Evolutionary conservation across 2,797 vertebrate species (phyloP).

Genomic region (Glossophaga mutica): DNA sequence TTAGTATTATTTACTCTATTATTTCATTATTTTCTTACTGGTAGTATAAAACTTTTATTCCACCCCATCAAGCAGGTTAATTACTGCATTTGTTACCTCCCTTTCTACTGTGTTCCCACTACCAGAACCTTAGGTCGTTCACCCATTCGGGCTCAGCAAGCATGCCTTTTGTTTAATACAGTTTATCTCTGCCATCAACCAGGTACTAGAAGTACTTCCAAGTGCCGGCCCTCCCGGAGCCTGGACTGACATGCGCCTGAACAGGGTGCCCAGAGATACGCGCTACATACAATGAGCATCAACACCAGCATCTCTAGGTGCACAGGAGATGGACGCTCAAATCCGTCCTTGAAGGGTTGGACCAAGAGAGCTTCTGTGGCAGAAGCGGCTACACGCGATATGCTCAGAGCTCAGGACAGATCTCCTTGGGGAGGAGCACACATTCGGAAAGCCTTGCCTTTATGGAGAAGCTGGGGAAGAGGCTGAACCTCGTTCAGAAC

Average conservation of each 20-base stretch:
- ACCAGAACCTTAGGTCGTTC: not conserved
- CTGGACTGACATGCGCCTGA: not conserved
- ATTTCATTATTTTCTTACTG: not conserved
- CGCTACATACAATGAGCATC: not conserved
- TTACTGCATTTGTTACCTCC: not conserved
- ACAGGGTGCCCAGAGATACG: not conserved
- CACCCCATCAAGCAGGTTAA: not conserved
- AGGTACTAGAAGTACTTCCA: not conserved
- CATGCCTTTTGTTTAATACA: not conserved
- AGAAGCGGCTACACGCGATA: not conserved
- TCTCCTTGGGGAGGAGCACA: not conserved
- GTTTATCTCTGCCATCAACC: not conserved
- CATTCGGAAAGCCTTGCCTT: not conserved
- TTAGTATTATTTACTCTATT: not conserved
- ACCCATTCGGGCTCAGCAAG: not conserved
- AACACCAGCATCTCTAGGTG: not conserved
- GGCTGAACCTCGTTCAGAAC: not conserved
- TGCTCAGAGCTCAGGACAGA: not conserved
- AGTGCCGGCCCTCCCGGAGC: not conserved
- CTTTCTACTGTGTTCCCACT: not conserved
- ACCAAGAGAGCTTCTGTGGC: not conserved
- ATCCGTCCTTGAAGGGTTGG: not conserved
- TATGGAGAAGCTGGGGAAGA: not conserved
- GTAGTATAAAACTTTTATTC: not conserved
- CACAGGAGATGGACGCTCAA: not conserved